Percentiles rank a stretch among this genome's conserved stretches.
Conservation (phyloP, 2,113 vertebrate species). For the Cheilinus undulatus region DNA sequence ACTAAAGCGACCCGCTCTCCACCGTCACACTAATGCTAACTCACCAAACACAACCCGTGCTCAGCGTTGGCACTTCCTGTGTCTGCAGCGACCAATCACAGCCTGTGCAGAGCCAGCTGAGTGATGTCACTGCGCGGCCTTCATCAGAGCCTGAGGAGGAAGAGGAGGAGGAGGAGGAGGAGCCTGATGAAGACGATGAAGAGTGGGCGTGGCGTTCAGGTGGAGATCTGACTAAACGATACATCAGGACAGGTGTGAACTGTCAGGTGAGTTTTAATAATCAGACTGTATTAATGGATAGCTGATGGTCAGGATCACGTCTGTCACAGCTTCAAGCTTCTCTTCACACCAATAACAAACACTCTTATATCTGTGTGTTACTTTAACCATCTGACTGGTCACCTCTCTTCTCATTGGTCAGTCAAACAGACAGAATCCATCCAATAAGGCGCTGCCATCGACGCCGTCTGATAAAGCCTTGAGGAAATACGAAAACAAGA, state of each 20-base stretch:
- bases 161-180: rapidly evolving
- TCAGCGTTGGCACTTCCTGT: too few species aligned
- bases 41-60: too few species aligned
- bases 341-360: too few species aligned
- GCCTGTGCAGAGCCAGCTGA: not conserved
- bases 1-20: too few species aligned
- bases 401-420: conserved; percentile 2
- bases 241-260: conserved; percentile 25
- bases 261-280: conserved; percentile 61
- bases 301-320: not conserved
- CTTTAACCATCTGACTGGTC: not conserved
- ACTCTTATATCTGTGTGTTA: not conserved
- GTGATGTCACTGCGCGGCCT: conserved; percentile 17
- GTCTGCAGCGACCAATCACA: conserved; percentile 33
- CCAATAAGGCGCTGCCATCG: conserved; percentile 52
- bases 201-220: conserved; percentile 64
- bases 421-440: conserved; percentile 64
- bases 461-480: conserved; percentile 81
- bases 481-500: conserved; percentile 84
- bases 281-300: not conserved
- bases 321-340: too few species aligned
- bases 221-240: conserved; percentile 54
- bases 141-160: not conserved
- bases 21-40: too few species aligned
- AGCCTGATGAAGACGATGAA: conserved; percentile 47